Conservation (phyloP, 2,888 invertebrate species). For the Capitulum mitella region DNA sequence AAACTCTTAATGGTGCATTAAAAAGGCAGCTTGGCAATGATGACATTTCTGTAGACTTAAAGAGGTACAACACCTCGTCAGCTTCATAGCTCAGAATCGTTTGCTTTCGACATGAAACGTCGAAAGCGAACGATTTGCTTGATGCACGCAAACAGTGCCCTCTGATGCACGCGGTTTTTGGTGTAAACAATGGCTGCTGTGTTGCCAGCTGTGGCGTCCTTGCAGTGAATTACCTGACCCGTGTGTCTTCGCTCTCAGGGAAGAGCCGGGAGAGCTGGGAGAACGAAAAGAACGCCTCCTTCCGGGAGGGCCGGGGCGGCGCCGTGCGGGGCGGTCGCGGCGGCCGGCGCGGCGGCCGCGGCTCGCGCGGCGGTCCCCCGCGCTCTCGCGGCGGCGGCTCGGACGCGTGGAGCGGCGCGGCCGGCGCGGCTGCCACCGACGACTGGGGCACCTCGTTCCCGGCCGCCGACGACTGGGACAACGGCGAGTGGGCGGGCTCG, state of each 20-base stretch:
- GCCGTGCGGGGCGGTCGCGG: slow-evolving; percentile 26
- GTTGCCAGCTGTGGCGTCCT: too few relatives aligned
- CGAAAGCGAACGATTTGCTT: too few relatives aligned
- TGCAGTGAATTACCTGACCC: too few relatives aligned
- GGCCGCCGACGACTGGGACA: slow-evolving; percentile 72
- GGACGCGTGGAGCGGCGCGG: background rate
- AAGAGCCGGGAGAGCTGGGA: background rate
- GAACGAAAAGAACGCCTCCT: slow-evolving; percentile 20
- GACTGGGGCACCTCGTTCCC: slow-evolving; percentile 52
- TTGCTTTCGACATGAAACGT: too few relatives aligned
- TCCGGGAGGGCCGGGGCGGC: slow-evolving; percentile 16
- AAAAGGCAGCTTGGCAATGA: too few relatives aligned
- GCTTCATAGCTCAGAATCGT: too few relatives aligned
- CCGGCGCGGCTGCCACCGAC: slow-evolving; percentile 37
- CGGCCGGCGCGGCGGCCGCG: slow-evolving; percentile 24
- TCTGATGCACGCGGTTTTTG: too few relatives aligned
- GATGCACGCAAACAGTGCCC: too few relatives aligned
- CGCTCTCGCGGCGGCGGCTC: slow-evolving; percentile 17
- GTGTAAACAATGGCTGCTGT: too few relatives aligned
- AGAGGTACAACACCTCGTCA: too few relatives aligned
- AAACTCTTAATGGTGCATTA: too few relatives aligned
- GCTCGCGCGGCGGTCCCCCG: slow-evolving; percentile 17
- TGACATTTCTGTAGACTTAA: too few relatives aligned
- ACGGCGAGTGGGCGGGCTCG: slow-evolving; percentile 90
- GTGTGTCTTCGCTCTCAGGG: background rate